These are phyloP conservation scores for Linnaemya tessellans DNA, from an alignment of 2,888 invertebrate species.

Conservation along the genomic window DNA sequence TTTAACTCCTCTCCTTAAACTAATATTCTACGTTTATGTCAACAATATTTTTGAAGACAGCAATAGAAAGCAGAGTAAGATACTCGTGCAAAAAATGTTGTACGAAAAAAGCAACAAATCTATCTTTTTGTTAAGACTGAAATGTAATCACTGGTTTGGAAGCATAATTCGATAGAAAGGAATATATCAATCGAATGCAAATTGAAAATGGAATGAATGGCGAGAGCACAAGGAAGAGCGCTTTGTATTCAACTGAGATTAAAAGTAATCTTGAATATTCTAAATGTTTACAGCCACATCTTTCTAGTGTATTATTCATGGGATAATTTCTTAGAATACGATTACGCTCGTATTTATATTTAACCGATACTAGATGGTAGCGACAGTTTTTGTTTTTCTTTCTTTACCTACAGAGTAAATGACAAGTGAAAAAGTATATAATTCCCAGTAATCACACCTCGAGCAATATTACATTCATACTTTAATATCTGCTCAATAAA, in stretches of 20 bases:
- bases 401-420: constrained; percentile 4
- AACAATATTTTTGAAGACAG: constrained; percentile 11
- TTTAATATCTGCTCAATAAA: not conserved
- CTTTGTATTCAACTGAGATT: constrained; percentile 46
- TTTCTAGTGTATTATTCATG: not conserved
- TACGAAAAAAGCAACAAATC: not conserved
- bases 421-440: constrained; percentile 19
- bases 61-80: constrained; percentile 5
- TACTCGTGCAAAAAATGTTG: not conserved
- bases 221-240: not conserved
- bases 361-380: constrained; percentile 6
- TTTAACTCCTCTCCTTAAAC: not conserved
- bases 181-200: constrained; percentile 59
- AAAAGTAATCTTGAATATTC: constrained; percentile 52
- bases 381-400: not conserved
- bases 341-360: constrained; percentile 8
- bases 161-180: constrained; percentile 61
- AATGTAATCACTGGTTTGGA: constrained; percentile 67
- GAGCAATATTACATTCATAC: not conserved
- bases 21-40: constrained; percentile 22
- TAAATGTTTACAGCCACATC: constrained; percentile 5
- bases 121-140: constrained; percentile 27
- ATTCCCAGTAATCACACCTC: constrained; percentile 37
- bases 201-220: constrained; percentile 17
- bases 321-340: not conserved